Evolutionary conservation across 2,113 vertebrate genomes (phyloP).

Genomic region (Apodemus speciosus): DNA sequence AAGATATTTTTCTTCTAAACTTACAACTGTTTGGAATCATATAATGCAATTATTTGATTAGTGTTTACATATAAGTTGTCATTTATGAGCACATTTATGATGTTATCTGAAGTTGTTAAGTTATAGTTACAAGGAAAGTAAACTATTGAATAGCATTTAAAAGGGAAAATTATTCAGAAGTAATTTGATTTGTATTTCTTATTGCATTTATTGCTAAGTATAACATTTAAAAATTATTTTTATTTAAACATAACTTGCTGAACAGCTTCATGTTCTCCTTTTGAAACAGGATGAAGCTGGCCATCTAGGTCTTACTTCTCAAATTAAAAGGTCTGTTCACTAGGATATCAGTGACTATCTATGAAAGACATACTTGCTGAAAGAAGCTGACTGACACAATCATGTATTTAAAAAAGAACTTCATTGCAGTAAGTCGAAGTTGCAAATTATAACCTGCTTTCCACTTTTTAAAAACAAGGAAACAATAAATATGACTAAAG

Average conservation of each 20-base stretch:
- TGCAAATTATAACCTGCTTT: slow-evolving; percentile 23
- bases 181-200: slow-evolving; percentile 1
- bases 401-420: neutral
- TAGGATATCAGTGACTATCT: neutral
- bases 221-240: neutral
- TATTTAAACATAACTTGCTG: neutral
- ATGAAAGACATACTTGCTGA: neutral
- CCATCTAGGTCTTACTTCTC: neutral
- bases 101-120: neutral
- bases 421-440: neutral
- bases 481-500: neutral
- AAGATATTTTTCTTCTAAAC: neutral
- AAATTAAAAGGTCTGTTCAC: neutral
- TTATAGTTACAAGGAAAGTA: neutral
- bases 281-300: neutral
- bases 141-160: neutral
- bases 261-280: neutral
- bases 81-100: neutral
- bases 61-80: neutral
- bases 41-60: neutral
- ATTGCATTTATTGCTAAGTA: neutral
- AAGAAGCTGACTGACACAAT: neutral
- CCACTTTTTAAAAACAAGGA: neutral
- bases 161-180: slow-evolving; percentile 6
- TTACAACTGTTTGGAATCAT: neutral